These are phyloP conservation scores for Bilobella aurantiaca DNA, from an alignment of 1,140 invertebrate species.

Conservation along the genomic window DNA sequence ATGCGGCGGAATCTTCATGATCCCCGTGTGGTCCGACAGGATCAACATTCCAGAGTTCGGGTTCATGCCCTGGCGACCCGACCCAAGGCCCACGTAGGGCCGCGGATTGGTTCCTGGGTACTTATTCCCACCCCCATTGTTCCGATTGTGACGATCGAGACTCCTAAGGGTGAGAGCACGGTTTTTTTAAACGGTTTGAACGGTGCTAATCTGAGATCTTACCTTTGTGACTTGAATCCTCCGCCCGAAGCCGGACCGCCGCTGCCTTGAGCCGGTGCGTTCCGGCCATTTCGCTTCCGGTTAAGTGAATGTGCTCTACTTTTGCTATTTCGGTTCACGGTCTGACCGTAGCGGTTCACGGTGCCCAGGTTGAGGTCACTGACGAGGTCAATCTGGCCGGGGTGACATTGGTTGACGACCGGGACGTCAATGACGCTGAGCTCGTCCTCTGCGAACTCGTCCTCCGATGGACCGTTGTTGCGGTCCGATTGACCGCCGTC, in stretches of 20 bases:
- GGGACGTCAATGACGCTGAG: conserved; percentile 34
- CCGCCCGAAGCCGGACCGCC: neutral
- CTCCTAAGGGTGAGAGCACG: conserved; percentile 22
- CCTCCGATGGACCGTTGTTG: conserved; percentile 33
- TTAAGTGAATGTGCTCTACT: conserved; percentile 29
- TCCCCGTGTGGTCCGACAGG: conserved; percentile 32
- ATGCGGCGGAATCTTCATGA: conserved; percentile 35
- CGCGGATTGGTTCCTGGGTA: conserved; percentile 32
- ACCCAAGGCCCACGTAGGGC: conserved; percentile 7
- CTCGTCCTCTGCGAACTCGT: conserved; percentile 35
- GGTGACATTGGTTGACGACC: conserved; percentile 14
- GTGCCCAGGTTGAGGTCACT: neutral
- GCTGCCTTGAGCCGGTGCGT: conserved; percentile 13
- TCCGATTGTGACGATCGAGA: conserved; percentile 21
- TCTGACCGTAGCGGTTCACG: conserved; percentile 8
- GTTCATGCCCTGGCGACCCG: conserved; percentile 17
- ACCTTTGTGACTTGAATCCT: conserved; percentile 32
- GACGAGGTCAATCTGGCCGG: too few species aligned
- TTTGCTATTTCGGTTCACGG: conserved; percentile 18
- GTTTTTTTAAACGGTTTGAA: too few species aligned
- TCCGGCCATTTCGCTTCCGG: conserved; percentile 14
- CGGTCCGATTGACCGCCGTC: conserved; percentile 27
- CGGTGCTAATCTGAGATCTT: too few species aligned
- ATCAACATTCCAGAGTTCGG: conserved; percentile 27
- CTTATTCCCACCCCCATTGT: conserved; percentile 17